phyloP scores from a whole-genome alignment of 2,113 vertebrate species.

The Rhineura floridana region DNA sequence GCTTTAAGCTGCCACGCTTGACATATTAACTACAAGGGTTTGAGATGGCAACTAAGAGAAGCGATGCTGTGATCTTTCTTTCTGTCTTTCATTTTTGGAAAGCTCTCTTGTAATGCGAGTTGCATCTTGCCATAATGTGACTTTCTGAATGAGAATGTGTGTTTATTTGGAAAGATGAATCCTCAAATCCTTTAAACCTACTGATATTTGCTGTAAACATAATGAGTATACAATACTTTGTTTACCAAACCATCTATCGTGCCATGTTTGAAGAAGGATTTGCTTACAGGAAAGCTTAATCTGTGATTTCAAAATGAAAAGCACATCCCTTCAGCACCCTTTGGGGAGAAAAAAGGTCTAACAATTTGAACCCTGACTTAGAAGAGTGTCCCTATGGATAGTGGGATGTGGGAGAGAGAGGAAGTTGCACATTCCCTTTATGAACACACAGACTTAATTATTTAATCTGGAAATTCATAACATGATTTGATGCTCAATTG shows the following conservation, averaged over 20 bases:
- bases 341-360: neutral
- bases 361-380: slow-evolving; percentile 32
- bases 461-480: neutral
- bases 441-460: neutral
- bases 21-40: slow-evolving; percentile 64
- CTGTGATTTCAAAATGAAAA: slow-evolving; percentile 44
- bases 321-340: slow-evolving; percentile 30
- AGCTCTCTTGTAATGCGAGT: slow-evolving; percentile 41
- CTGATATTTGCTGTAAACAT: slow-evolving; percentile 49
- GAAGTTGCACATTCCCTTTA: neutral
- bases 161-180: slow-evolving; percentile 69
- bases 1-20: slow-evolving; percentile 55
- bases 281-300: slow-evolving; percentile 49
- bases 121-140: slow-evolving; percentile 22
- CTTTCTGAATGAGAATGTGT: slow-evolving; percentile 52
- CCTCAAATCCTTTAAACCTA: slow-evolving; percentile 55
- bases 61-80: slow-evolving; percentile 18
- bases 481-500: neutral
- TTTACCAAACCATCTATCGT: slow-evolving; percentile 52
- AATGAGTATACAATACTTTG: slow-evolving; percentile 46
- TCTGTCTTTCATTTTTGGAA: slow-evolving; percentile 63
- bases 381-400: neutral
- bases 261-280: slow-evolving; percentile 53
- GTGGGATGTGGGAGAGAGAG: neutral
- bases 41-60: slow-evolving; percentile 50